phyloP scores from a whole-genome alignment of 2,113 vertebrate genomes.

The Ophthalmolycus amberensis region DNA sequence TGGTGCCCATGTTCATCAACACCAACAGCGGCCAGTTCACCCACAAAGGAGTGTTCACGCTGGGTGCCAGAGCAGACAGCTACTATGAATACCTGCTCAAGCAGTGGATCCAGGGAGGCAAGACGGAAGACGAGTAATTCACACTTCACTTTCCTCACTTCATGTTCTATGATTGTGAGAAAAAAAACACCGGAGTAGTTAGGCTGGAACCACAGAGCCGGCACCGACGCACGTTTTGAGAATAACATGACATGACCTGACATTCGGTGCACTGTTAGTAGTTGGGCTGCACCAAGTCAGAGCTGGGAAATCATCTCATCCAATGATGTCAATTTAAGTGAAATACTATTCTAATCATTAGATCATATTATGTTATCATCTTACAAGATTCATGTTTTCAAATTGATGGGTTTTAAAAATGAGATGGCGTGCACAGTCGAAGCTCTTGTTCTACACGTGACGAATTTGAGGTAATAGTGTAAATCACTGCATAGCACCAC shows the following conservation, averaged over 20 bases:
- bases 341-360: neutral
- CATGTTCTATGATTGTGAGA: neutral
- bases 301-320: neutral
- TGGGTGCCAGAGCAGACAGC: conserved; percentile 96
- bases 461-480: neutral
- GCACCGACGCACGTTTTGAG: neutral
- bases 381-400: neutral
- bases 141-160: neutral
- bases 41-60: conserved; percentile 91
- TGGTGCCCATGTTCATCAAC: conserved; percentile 99
- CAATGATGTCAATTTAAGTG: neutral
- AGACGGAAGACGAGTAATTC: conserved; percentile 89
- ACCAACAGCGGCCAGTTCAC: conserved; percentile 96
- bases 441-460: neutral
- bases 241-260: neutral
- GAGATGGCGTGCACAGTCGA: neutral
- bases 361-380: too few species aligned
- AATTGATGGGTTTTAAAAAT: neutral
- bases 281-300: neutral
- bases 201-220: neutral
- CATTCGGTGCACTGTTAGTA: neutral
- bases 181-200: neutral
- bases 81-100: conserved; percentile 99
- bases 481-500: neutral
- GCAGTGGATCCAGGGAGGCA: conserved; percentile 99